Base-by-base conservation (phyloP, 1,140 invertebrate genomes). In the Conus betulinus region DNA sequence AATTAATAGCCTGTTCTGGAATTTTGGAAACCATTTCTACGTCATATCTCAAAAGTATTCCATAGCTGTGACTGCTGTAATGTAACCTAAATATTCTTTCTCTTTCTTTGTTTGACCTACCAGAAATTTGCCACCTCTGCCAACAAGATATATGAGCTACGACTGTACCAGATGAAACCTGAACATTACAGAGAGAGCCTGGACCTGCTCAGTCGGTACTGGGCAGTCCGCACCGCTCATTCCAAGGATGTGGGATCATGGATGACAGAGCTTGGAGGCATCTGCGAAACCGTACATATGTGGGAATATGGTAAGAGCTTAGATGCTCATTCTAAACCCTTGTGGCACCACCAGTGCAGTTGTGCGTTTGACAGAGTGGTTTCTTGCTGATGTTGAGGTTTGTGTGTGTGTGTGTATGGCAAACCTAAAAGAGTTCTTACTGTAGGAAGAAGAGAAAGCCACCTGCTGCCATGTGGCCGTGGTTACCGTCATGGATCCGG, bases 291-390 rank as follows among this genome's bases (percentile, higher is more conserved):
- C 17, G 71, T 87, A 11, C 85, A 87, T 53, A 39, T 87, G 20
- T 87, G 85, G 85, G 71, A 87, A 27, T 87, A 87, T 87, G 85
- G 85, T 87, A 27, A 76, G 74, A 25, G 8, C 5, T 8, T 17
- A 83, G 6, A 20, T 39, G 39, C 0, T 39, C 39, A 39, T 39
- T 52, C 78, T 25, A 51, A 25, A 53, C 0, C 10, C 39, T 81
- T 8, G 52, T 23, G 13, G 25, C n/a, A 6, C 52, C 10, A 7
- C 5, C n/a, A 11, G 10, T 5, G 13, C n/a, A 51, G n/a, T 10
- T 27, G 10, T 78, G 13, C 25, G 17, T 20, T 25, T 23, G 74
- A 20, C 25, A 23, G 11, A n/a, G 15, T 23, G 25, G 39, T 39
- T 39, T 39, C 0, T 39, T 39, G 39, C 39, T 39, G 39, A 74